Conservation (phyloP, 2,888 invertebrate genomes). For the Lingula anatina region DNA sequence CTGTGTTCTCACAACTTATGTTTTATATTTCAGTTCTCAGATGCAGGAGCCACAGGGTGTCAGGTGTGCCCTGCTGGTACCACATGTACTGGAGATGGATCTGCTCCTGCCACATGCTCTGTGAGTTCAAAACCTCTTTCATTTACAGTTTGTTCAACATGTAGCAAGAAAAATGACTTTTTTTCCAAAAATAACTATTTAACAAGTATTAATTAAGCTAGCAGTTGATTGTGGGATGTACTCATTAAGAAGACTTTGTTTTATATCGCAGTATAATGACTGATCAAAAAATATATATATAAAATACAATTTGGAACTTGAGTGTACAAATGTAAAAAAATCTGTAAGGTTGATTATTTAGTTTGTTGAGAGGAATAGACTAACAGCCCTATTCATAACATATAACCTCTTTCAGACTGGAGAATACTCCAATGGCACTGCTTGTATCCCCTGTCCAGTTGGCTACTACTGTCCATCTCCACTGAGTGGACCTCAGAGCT, state of each 20-base stretch:
- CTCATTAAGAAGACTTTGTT: no score
- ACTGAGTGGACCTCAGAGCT: constrained; percentile 22
- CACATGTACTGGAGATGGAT: constrained; percentile 19
- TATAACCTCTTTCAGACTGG: constrained; percentile 40
- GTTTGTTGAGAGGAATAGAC: no score
- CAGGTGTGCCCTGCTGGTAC: constrained; percentile 30
- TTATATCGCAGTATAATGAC: no score
- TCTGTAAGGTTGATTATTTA: not conserved
- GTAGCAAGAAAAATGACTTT: no score
- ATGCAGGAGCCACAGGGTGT: constrained; percentile 28
- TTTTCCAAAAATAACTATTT: not conserved
- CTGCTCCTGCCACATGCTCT: constrained; percentile 17
- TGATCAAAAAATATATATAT: no score
- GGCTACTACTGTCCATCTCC: constrained; percentile 39
- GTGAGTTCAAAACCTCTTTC: no score
- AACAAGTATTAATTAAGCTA: not conserved
- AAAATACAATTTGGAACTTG: no score
- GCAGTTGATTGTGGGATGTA: no score
- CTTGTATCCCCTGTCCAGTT: constrained; percentile 31
- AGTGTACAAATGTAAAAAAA: not conserved
- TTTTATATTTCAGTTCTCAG: constrained; percentile 25
- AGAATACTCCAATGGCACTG: constrained; percentile 32
- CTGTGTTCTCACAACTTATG: no score
- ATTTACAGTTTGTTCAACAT: no score
- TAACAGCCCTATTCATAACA: no score